These are phyloP conservation scores for Drosophila parthenogenetica DNA, from an alignment of 2,888 invertebrate species.

Conservation along the genomic window DNA sequence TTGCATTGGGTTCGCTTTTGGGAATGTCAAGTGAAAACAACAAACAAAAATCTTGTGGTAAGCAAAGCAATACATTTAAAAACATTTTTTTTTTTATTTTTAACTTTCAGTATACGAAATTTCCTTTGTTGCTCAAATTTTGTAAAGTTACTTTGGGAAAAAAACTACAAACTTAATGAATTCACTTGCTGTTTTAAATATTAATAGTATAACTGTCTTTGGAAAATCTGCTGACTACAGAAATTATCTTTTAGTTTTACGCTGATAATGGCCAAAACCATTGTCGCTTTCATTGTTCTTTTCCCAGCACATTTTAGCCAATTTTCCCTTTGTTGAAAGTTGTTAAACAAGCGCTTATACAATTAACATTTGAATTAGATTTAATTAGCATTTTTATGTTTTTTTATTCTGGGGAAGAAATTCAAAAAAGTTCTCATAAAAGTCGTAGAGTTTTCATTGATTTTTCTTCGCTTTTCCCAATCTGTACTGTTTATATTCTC, in stretches of 20 bases:
- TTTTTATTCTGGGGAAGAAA: constrained; percentile 20
- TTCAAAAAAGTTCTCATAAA: constrained; percentile 48
- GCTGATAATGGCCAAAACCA: constrained; percentile 27
- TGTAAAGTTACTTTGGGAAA: too few species aligned
- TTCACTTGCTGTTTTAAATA: too few species aligned
- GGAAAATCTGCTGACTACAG: too few species aligned
- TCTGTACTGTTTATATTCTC: constrained; percentile 43
- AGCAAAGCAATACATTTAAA: constrained; percentile 12
- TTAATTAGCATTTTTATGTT: constrained; percentile 68
- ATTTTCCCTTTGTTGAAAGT: constrained; percentile 3
- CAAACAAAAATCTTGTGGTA: constrained; percentile 10
- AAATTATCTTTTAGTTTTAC: not conserved
- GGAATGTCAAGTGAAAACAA: not conserved
- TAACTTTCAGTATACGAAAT: constrained; percentile 6
- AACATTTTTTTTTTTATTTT: constrained; percentile 6
- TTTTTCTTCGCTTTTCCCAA: constrained; percentile 28
- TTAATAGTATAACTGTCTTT: too few species aligned
- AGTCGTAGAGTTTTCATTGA: constrained; percentile 47
- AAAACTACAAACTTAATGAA: too few species aligned
- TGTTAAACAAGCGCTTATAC: constrained; percentile 15
- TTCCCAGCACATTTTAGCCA: not conserved
- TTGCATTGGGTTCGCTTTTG: constrained; percentile 26
- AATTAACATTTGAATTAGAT: constrained; percentile 59
- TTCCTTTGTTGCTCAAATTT: not conserved
- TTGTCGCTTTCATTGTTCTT: constrained; percentile 9